phyloP scores from a whole-genome alignment of 2,113 vertebrate species.

The Taurulus bubalis region DNA sequence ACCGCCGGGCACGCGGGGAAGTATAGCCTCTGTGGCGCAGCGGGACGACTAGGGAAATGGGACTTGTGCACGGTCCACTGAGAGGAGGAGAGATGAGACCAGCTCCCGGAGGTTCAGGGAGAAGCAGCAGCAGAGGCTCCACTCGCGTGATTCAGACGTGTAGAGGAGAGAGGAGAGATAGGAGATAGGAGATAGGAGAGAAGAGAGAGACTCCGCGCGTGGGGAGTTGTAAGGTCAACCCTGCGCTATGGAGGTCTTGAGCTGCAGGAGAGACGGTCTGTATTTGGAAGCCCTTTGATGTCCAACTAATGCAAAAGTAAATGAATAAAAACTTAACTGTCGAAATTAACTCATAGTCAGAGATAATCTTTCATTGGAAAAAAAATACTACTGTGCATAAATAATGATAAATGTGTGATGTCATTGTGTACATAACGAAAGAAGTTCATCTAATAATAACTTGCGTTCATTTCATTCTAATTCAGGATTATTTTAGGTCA shows the following conservation, averaged over 20 bases:
- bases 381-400: background rate
- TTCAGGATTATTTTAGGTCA: constrained; percentile 1
- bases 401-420: background rate
- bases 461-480: background rate
- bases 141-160: too few species aligned
- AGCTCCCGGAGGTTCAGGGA: constrained; percentile 57
- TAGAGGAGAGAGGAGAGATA: constrained; percentile 7
- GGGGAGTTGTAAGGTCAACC: constrained; percentile 49
- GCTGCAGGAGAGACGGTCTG: constrained; percentile 56
- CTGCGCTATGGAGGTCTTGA: constrained; percentile 48
- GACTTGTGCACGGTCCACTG: constrained; percentile 63
- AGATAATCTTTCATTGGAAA: background rate
- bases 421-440: background rate
- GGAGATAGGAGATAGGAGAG: constrained; percentile 44
- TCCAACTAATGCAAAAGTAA: constrained; percentile 6
- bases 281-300: constrained; percentile 45
- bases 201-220: constrained; percentile 26
- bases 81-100: constrained; percentile 63
- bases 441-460: background rate
- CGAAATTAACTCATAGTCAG: constrained; percentile 1
- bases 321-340: background rate
- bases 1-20: constrained; percentile 53
- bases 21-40: constrained; percentile 60
- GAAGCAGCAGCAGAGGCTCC: constrained; percentile 24
- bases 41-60: constrained; percentile 66